phyloP scores from a whole-genome alignment of 2,888 invertebrate species.

The Ditula angustiorana region DNA sequence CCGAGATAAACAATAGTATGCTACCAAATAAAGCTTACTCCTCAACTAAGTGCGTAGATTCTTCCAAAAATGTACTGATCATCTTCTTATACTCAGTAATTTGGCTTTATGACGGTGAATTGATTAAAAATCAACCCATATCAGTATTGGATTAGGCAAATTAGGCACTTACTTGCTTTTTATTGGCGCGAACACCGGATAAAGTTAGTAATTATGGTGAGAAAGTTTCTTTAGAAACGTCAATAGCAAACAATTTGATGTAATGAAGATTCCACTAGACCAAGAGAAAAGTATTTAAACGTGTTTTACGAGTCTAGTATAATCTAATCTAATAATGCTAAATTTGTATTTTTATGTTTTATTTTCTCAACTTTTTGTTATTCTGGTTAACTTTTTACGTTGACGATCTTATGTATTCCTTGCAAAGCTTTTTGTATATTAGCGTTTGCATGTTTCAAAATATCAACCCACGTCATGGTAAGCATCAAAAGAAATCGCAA shows the following conservation, averaged over 20 bases:
- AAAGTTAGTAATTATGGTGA: slow-evolving; percentile 1
- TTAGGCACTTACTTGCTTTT: background rate
- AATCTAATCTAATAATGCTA: no score
- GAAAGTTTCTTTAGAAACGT: slow-evolving; percentile 3
- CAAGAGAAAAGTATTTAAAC: no score
- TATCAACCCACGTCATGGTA: background rate
- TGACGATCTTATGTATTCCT: no score
- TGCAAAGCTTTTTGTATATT: no score
- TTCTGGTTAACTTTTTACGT: no score
- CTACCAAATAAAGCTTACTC: no score
- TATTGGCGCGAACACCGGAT: slow-evolving; percentile 2
- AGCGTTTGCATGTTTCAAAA: background rate
- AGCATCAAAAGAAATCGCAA: background rate
- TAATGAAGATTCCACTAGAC: background rate
- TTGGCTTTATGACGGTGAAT: background rate
- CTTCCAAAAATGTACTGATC: no score
- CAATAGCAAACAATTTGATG: background rate
- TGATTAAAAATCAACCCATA: background rate
- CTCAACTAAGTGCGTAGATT: no score
- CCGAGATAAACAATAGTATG: no score
- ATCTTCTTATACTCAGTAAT: background rate
- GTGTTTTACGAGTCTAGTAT: no score
- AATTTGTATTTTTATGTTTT: no score
- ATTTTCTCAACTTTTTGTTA: no score
- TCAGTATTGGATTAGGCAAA: background rate